Evolutionary conservation across 2,113 vertebrate genomes (phyloP).

Genomic region (Sinocyclocheilus anshuiensis): DNA sequence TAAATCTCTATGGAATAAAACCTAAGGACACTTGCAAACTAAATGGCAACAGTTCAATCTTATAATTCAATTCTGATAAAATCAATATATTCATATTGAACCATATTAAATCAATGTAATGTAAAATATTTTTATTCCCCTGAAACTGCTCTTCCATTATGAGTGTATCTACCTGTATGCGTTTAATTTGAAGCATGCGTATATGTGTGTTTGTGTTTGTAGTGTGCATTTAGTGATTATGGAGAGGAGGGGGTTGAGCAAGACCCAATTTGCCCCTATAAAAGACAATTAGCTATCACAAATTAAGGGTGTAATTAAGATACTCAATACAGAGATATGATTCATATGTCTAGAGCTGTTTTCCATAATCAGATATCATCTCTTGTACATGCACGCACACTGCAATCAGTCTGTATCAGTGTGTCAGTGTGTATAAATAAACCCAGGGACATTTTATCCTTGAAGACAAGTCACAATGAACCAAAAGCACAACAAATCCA

Average conservation of each 20-base stretch:
- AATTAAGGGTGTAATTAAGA: slow-evolving; percentile 40
- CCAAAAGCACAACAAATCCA: neutral
- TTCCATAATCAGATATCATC: slow-evolving; percentile 45
- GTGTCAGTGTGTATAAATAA: neutral
- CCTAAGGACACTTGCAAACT: neutral
- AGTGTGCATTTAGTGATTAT: neutral
- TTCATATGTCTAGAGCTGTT: slow-evolving; percentile 50
- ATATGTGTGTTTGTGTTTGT: neutral
- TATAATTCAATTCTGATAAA: neutral
- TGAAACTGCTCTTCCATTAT: neutral
- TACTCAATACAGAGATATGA: slow-evolving; percentile 49
- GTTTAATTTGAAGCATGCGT: neutral
- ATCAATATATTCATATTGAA: neutral
- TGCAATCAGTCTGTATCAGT: neutral
- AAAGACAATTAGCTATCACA: slow-evolving; percentile 50
- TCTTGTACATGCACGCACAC: neutral
- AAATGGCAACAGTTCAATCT: neutral
- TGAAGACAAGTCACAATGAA: neutral
- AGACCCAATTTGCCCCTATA: slow-evolving; percentile 38
- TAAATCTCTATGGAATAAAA: neutral
- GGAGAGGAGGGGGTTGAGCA: neutral
- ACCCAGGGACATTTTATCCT: neutral
- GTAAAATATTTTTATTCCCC: neutral
- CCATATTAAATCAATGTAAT: neutral
- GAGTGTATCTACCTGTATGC: neutral